Base-by-base conservation (phyloP, 2,113 vertebrate genomes). In the Hypomesus transpacificus region DNA sequence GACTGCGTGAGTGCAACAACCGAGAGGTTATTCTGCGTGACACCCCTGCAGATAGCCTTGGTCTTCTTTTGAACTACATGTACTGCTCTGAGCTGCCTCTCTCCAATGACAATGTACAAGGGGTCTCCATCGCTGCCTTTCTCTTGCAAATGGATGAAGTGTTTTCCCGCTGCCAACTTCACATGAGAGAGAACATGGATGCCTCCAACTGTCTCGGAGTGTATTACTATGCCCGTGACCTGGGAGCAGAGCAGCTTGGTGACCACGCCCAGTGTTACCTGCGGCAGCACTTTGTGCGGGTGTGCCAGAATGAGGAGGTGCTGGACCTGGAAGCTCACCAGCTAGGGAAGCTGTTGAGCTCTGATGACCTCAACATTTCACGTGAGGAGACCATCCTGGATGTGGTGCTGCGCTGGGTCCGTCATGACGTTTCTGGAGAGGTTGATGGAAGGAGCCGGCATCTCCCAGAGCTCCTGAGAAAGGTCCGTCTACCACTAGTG, bases 171-270 rank as follows among this genome's bases (percentile, higher is more conserved):
- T 99, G 97, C 67, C 93, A 95, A 76, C 90, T 84, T 68, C 96
- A 96, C 83, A 97, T 99, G 96, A 93, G 87, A 31, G 94, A 93
- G 70, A 95, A 96, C 61, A 98, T 98, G 96, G 97, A 99, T 62
- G 90, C 92, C 54, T 95, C 95, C 74, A 99, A 99, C 85, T 98
- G 96, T 26, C 84, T 99, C 6, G 97, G 97, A 18, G 92, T 99
- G 81, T 94, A 95, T 84, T 92, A 94, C 73, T 98, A 98, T 80
- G 94, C 96, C 28, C 94, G 92, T 78, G 95, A 96, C 63, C 94
- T 99, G 0, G 95, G 94, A 22, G 96, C 92, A 4, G 97, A 98
- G 85, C 95, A 97, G 18, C 83, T 99, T 14, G 87, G 91, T 0
- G 95, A 96, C 66, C 91, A 89, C 3, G 94, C 96, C 0, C 90